Conservation (phyloP, 1,140 invertebrate species). For the Cyphomyrmex costatus region DNA sequence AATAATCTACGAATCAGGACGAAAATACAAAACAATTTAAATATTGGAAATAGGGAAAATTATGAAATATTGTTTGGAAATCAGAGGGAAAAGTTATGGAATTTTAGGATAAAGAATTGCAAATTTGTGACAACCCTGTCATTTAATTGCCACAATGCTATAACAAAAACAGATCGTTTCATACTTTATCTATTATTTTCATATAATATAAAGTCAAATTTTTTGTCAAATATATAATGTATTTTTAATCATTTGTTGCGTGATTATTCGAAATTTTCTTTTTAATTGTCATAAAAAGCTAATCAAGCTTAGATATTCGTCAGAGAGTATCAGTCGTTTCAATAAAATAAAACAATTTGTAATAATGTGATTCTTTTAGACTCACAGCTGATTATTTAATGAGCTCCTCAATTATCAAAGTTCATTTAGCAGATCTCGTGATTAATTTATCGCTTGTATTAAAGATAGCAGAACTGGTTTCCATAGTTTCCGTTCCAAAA, state of each 20-base stretch:
- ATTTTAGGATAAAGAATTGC: no score
- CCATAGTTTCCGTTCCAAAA: background rate
- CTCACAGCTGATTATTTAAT: slow-evolving; percentile 8
- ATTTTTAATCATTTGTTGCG: background rate
- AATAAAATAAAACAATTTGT: background rate
- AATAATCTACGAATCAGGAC: no score
- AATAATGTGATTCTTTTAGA: background rate
- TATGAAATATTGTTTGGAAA: no score
- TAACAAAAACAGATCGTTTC: background rate
- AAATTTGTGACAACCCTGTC: no score
- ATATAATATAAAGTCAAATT: background rate
- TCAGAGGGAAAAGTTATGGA: no score
- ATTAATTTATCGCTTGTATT: slow-evolving; percentile 1
- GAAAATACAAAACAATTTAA: no score
- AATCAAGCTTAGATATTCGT: background rate
- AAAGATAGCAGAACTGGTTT: background rate
- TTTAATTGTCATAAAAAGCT: background rate
- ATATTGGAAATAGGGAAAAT: no score
- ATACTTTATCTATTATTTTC: background rate
- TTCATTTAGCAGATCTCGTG: slow-evolving; percentile 7
- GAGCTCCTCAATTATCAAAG: background rate
- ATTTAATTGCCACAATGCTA: background rate
- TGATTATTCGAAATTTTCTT: background rate
- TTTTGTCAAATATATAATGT: background rate
- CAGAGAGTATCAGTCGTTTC: background rate